These are phyloP conservation scores for Cepaea nemoralis DNA, from an alignment of 1,140 invertebrate genomes.

Conservation along the genomic window DNA sequence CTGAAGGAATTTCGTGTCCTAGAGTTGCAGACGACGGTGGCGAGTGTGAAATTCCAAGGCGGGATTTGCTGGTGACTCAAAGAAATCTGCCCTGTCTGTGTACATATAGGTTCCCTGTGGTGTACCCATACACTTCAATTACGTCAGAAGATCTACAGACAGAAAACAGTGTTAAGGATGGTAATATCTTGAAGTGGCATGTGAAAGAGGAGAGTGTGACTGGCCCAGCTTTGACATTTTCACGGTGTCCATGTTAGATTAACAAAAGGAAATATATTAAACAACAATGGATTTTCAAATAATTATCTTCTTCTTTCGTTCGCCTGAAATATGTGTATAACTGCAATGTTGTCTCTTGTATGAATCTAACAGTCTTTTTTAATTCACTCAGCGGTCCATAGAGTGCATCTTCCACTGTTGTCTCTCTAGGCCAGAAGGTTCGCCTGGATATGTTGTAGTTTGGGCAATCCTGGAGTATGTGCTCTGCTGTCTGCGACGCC, in stretches of 20 bases:
- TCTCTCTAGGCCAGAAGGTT: too few species aligned
- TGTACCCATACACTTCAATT: constrained; percentile 3
- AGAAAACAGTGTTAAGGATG: neutral
- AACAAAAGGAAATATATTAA: too few species aligned
- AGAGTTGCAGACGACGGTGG: constrained; percentile 5
- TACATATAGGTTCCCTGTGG: neutral
- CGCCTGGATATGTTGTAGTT: too few species aligned
- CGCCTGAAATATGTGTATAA: too few species aligned
- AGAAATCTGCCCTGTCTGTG: constrained; percentile 15
- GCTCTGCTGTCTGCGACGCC: too few species aligned
- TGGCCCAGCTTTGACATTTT: constrained; percentile 13
- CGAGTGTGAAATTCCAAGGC: constrained; percentile 28
- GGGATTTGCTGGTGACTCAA: neutral
- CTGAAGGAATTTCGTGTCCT: constrained; percentile 5
- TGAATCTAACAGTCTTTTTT: too few species aligned
- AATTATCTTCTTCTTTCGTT: too few species aligned
- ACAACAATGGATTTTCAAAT: too few species aligned
- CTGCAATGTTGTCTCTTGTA: too few species aligned
- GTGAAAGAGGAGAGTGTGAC: constrained; percentile 6
- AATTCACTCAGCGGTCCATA: too few species aligned
- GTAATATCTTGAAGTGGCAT: constrained; percentile 1
- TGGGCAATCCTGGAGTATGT: too few species aligned
- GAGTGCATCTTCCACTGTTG: too few species aligned
- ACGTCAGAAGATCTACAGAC: neutral
- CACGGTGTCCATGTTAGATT: constrained; percentile 14